Evolutionary conservation across 1,140 invertebrate species (phyloP), one percentile per base, ranked within the genome.

Genomic region (Streblospio benedicti): DNA sequence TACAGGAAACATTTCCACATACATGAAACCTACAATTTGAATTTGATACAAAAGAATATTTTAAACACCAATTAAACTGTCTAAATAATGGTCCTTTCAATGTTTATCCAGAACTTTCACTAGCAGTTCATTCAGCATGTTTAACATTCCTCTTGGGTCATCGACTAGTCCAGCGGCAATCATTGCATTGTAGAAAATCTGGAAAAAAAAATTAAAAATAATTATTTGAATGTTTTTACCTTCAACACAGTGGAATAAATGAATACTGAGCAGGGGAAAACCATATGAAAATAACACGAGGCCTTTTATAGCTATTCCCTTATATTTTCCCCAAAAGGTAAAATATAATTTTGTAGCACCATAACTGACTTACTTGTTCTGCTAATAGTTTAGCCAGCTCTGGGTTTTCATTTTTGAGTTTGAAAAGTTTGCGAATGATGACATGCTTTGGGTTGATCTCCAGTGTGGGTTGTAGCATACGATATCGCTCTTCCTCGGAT

Each of bases 391-490:
- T 83, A 0, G 90, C 92, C 57, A 97, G 78, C 65, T 90, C 84
- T 25, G 86, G 82, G 79, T 97, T 85, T 14, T 76, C 81, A 2
- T 81, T 83, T 50, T 83, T 85, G 44, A 97, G 72, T 60, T 84
- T 83, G 67, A 85, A 82, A 16, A 97, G 77, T 75, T 95, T 95
- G 71, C 91, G 90, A 54, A 97, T 90, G 23, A 98, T 85, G 3
- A 87, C 85, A 83, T 97, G 93, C 71, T 87, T 90, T 6, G 90
- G 86, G 80, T 97, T 97, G 49, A 98, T 86, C 78, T 97, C 93
- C 31, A 97, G 80, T 62, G 90, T 87, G 0, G 93, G 93, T 71
- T 94, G 89, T 30, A 97, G 79, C 18, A 96, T 73, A 1, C 88
- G 85, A 70, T 87, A 93, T 67, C 90, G 82, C 69, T 90, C 87